Evolutionary conservation across 1,140 invertebrate species (phyloP), one percentile per base, ranked within the genome.

Genomic region (Caerostris extrusa): DNA sequence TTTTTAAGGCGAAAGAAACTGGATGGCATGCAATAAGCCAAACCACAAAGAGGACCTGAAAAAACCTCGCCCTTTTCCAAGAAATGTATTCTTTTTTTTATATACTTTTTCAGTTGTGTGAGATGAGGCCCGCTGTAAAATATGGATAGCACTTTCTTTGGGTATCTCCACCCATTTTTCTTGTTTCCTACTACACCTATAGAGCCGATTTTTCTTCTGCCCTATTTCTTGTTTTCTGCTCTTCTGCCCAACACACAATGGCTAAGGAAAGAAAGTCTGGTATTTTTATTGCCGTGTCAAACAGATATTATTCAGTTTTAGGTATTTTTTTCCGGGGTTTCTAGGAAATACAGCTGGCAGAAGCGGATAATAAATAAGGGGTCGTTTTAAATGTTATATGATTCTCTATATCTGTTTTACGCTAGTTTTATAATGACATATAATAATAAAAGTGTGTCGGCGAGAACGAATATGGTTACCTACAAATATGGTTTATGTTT

Each of bases 121-220:
- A 10, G n/a, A 3, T 56, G 8, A 57, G 53, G 19, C 10, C 17
- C 8, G 88, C 88, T 90, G 53, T 90, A 90, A 90, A 90, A 71
- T 90, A 90, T 90, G 88, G 67, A 90, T 90, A 77, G 67, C 67
- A 19, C 88, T 90, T 90, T 90, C 55, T 57, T 57, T 50, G 3
- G 53, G 53, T 57, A 57, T 77, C 7, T 71, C 55, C 55, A 8
- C 3, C n/a, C 53, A 90, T 71, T 90, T 77, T 77, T 90, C 67
- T 77, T 77, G 50, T 14, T 90, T 90, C 88, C 56, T 77, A 12
- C 19, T 56, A 19, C 67, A 90, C 88, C 88, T 90, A 56, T 77
- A 19, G 6, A 10, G 17, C 6, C 67, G 67, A 90, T 34, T 14
- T 69, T 90, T 90, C 34, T 90, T 57, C 19, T 50, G 53, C 55